Base-by-base conservation (phyloP, 2,113 vertebrate genomes). In the Glareola pratincola region DNA sequence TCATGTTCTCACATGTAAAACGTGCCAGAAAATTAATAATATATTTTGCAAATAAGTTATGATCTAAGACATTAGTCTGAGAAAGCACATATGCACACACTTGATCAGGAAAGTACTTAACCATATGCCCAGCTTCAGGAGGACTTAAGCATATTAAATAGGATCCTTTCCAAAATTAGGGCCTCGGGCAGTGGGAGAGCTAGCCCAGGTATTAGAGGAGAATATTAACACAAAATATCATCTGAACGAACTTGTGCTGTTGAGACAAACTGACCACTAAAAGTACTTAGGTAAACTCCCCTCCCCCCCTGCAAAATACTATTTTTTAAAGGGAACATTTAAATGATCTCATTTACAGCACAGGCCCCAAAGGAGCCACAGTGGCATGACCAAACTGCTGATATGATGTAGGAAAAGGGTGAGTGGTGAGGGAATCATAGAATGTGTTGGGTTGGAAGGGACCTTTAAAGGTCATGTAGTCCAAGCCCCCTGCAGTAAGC, bases 41-140 rank as follows among this genome's bases (percentile, higher is more conserved):
- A 21, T 78, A 87, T 91, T 91, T 97, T 94, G 30, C 29, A 87
- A 92, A 92, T 85, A 89, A 92, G 23, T 92, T 89, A 48, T 72
- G 43, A 75, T 89, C 50, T 86, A 73, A 80, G 59, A 63, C 29
- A 86, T 81, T 37, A 60, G 8, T 86, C 68, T 92, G 60, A 87
- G 86, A 87, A 94, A 84, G 39, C 80, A 85, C 80, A 90, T 62
- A 86, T 59, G 56, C 37, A 90, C 47, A 27, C 0, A 9, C 29
- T 64, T 89, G 68, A 75, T 92, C n/a, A 75, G 39, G 47, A 51
- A 92, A 87, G 32, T 81, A 39, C 23, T 91, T 85, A 92, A 64
- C 51, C 73, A 84, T 92, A 84, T 75, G 76, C 34, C 56, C 27
- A 81, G 12, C 10, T 75, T 89, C 84, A 72, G 43, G 53, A 74